These are phyloP conservation scores for Lasioglossum malachurum DNA, from an alignment of 2,888 invertebrate genomes.

Conservation along the genomic window DNA sequence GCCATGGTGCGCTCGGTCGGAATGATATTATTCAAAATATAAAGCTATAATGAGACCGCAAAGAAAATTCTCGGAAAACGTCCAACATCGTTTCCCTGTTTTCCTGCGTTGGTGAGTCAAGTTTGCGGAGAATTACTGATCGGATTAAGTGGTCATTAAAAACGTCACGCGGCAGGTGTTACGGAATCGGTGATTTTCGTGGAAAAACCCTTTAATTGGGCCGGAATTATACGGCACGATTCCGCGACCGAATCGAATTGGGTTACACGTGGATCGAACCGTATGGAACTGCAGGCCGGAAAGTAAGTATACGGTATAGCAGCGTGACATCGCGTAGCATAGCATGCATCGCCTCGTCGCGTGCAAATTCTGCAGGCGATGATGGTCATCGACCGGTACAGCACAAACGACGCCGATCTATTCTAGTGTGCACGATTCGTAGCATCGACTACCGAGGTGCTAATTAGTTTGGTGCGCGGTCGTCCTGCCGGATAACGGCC, in stretches of 20 bases:
- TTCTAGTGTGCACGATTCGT: conserved; percentile 15
- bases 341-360: neutral
- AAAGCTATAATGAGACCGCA: neutral
- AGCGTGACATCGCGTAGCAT: neutral
- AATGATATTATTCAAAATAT: neutral
- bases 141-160: conserved; percentile 34
- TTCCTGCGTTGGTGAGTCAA: neutral
- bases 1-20: too few species aligned
- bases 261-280: neutral
- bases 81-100: neutral
- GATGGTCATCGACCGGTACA: neutral
- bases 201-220: conserved; percentile 45
- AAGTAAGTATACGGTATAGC: neutral
- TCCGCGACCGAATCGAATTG: neutral
- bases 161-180: neutral
- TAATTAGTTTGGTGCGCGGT: conserved; percentile 71
- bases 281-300: neutral
- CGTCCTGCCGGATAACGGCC: conserved; percentile 54
- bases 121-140: neutral
- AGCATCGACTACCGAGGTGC: conserved; percentile 30
- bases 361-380: neutral
- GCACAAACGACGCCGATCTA: neutral
- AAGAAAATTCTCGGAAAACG: neutral
- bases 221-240: conserved; percentile 18
- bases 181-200: conserved; percentile 11